A percentile compares a stretch with the other conserved stretches of the same genome.
Conservation (phyloP, 1,140 invertebrate species). For the Chlorops oryzae region DNA sequence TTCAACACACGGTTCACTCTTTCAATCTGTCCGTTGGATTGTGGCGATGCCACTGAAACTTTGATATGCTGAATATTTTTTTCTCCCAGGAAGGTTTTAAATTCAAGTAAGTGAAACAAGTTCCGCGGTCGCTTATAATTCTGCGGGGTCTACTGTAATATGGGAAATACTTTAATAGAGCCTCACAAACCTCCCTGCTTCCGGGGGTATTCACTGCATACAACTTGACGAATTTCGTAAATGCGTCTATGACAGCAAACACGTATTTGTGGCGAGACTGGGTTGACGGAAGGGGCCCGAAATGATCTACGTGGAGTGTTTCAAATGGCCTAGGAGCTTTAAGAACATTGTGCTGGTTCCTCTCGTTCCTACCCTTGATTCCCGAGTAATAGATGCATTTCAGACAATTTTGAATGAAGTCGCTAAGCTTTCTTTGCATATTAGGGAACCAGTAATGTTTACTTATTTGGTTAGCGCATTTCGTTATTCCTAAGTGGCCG, state of each 20-base stretch:
- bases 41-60: neutral
- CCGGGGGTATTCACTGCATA: too few species aligned
- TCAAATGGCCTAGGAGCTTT: neutral
- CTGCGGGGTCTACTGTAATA: too few species aligned
- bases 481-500: too few species aligned
- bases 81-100: neutral
- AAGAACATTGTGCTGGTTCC: neutral
- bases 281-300: neutral
- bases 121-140: neutral
- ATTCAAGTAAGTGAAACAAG: neutral
- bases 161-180: too few species aligned
- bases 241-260: slow-evolving; percentile 1
- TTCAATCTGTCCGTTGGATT: slow-evolving; percentile 4
- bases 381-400: slow-evolving; percentile 3
- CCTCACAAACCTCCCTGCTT: too few species aligned
- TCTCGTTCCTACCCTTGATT: neutral
- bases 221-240: neutral
- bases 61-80: slow-evolving; percentile 6
- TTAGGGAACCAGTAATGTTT: too few species aligned
- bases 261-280: slow-evolving; percentile 3
- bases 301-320: neutral
- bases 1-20: slow-evolving; percentile 3
- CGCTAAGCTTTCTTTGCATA: neutral
- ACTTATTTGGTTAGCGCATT: too few species aligned
- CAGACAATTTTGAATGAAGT: neutral